Percentiles rank a stretch among this genome's conserved stretches.
These are phyloP conservation scores for Pemphigus obesinymphae DNA, from an alignment of 1,140 invertebrate genomes.

Conservation along the genomic window DNA sequence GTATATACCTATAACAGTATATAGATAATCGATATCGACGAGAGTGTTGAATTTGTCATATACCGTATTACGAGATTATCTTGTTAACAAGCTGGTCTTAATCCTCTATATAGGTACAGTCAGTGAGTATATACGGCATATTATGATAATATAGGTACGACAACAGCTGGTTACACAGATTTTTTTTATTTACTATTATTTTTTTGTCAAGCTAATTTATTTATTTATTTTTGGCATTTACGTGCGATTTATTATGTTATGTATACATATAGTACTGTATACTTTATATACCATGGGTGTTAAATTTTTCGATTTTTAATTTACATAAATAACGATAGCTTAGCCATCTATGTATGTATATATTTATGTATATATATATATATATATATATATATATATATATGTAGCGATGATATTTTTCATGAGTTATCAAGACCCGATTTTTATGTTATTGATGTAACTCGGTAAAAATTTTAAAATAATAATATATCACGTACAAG, in stretches of 20 bases:
- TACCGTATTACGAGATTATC: not conserved
- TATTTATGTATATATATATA: too few species aligned
- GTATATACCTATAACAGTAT: too few species aligned
- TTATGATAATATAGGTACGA: too few species aligned
- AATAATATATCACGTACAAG: too few species aligned
- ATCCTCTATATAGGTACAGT: not conserved
- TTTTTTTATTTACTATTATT: too few species aligned
- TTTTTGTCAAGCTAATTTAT: not conserved
- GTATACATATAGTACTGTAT: not conserved
- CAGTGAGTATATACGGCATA: too few species aligned
- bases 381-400: too few species aligned
- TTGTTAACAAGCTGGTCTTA: constrained; percentile 2
- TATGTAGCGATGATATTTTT: not conserved
- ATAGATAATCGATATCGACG: not conserved
- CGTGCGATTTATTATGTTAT: not conserved
- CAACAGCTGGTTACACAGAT: too few species aligned
- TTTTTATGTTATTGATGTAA: too few species aligned
- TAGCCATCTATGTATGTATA: too few species aligned
- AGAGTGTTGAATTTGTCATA: not conserved
- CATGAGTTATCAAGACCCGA: not conserved
- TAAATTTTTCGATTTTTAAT: not conserved
- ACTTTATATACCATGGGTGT: not conserved
- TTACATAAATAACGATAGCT: too few species aligned
- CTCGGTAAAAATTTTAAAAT: too few species aligned
- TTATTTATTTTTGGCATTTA: not conserved